Evolutionary conservation across 1,140 invertebrate species (phyloP).

Genomic region (Pseudomyrmex pallidus): DNA sequence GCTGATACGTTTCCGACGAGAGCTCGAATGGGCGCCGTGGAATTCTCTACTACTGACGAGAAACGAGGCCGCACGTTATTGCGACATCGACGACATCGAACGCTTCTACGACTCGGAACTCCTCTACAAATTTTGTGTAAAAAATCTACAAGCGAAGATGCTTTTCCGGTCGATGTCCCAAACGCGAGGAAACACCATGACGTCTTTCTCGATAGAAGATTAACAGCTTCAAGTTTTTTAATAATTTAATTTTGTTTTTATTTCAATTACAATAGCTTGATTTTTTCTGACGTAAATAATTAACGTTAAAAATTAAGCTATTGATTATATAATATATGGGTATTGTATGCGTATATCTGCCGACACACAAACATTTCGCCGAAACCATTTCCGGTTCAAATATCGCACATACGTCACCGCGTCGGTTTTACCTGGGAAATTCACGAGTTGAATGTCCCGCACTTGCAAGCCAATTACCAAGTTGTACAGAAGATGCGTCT

Average conservation of each 20-base stretch:
- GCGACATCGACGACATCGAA: conserved; percentile 66
- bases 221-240: background rate
- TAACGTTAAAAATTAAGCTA: too few species aligned
- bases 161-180: conserved; percentile 69
- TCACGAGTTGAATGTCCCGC: conserved; percentile 24
- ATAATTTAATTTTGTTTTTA: background rate
- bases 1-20: conserved; percentile 86
- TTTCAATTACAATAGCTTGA: background rate
- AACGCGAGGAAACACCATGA: conserved; percentile 35
- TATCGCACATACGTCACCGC: conserved; percentile 1
- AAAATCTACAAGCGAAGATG: conserved; percentile 82
- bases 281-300: background rate
- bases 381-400: conserved; percentile 11
- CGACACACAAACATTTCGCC: background rate
- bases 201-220: conserved; percentile 21
- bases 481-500: conserved; percentile 62
- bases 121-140: conserved; percentile 77
- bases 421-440: conserved; percentile 11
- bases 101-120: conserved; percentile 78
- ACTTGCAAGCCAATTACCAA: conserved; percentile 73
- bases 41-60: conserved; percentile 88
- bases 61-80: conserved; percentile 87
- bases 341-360: conserved; percentile 19
- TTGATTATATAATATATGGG: too few species aligned
- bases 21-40: conserved; percentile 89